Evolutionary conservation across 2,888 invertebrate genomes (phyloP).

Genomic region (Apamea sordens): DNA sequence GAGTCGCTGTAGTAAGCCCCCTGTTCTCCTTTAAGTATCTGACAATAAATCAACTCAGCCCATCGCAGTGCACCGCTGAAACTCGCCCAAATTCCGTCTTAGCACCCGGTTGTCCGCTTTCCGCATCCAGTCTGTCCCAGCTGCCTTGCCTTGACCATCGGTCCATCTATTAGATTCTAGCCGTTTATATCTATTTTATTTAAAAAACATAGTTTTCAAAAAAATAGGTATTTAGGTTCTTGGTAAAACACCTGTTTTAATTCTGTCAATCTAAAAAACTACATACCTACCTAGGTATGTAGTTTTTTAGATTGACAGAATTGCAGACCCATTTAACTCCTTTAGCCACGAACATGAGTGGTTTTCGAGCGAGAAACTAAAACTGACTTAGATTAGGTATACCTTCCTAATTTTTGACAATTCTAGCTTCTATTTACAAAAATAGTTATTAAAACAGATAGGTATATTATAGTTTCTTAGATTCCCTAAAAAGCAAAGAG

Average conservation of each 20-base stretch:
- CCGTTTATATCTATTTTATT: background rate
- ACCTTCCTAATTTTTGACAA: too few species aligned
- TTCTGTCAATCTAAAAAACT: too few species aligned
- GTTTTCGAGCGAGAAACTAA: too few species aligned
- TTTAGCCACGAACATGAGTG: too few species aligned
- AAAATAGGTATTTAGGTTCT: background rate
- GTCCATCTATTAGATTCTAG: background rate
- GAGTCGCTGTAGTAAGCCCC: too few species aligned
- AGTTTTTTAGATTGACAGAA: too few species aligned
- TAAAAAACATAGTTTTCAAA: background rate
- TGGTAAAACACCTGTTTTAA: too few species aligned
- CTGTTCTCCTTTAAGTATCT: background rate
- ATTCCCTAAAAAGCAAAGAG: background rate
- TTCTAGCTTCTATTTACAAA: background rate
- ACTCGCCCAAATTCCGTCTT: background rate
- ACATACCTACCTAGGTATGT: too few species aligned
- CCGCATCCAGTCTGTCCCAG: background rate
- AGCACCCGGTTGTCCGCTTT: background rate
- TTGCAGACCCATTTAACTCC: too few species aligned
- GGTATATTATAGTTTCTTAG: background rate
- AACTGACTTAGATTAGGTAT: too few species aligned
- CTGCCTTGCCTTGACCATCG: background rate
- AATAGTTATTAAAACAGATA: background rate
- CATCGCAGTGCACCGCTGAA: background rate
- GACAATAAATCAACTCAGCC: background rate